Evolutionary conservation across 2,113 vertebrate species (phyloP), one percentile per base, ranked within the genome.

Genomic region (Prinia subflava): DNA sequence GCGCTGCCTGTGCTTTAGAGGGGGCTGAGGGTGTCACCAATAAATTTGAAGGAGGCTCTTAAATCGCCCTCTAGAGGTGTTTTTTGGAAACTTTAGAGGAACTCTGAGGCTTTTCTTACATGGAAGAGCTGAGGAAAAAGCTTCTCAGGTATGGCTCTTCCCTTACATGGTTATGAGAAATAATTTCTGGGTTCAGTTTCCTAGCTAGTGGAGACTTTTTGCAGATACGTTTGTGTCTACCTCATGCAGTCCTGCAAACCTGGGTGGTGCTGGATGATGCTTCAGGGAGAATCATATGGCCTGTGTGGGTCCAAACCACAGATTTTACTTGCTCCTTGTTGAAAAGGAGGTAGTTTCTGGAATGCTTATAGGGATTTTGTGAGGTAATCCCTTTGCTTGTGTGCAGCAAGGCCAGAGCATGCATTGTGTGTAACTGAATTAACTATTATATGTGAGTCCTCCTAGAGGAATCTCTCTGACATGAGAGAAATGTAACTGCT

Each of bases 1-100:
- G 31, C 0, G 0, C 12, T 19, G 11, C 11, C 9, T 1, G 6
- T 42, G 49, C 8, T 3, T 62, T 62, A 42, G 14, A 33, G 2
- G 7, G 25, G 24, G 19, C 30, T 15, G 39, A 37, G 46, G 11
- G 20, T 22, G 11, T 33, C 25, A 2, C 21, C 1, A 0, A 3
- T 83, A 19, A 50, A 23, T 65, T 37, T 62, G 56, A 59, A 77
- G 56, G 10, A 91, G 52, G 7, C 31, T 78, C 23, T 96, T 94
- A 52, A 81, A 82, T 59, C 11, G 16, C 92, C 90, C 56, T 91
- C 87, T 89, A 39, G 81, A 82, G 64, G 73, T 82, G 20, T 9
- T 63, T 78, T 78, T 13, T 52, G 52, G 52, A 70, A 86, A 22
- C 41, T 21, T 17, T 37, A 15, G 15, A 11, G 37, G 10, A 52